Base-by-base conservation (phyloP, 2,888 invertebrate genomes). In the Leucania comma region DNA sequence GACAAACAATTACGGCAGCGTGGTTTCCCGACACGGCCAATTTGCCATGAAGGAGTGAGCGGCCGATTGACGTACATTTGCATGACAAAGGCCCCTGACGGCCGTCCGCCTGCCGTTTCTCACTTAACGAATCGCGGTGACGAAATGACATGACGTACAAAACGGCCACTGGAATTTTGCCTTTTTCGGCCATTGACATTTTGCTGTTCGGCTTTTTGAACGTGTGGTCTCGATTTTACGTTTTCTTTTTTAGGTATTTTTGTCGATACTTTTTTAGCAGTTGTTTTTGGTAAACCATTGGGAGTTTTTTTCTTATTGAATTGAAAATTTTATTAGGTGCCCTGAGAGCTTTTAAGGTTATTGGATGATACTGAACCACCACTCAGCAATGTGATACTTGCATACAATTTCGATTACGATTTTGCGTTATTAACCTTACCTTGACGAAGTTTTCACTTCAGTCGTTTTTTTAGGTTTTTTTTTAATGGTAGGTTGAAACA, bases 81-180 rank as follows among this genome's bases (percentile, higher is more conserved):
- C 88, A 88, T 88, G 74, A 85, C 88, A 88, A 88, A 88, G 81
- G 75, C 54, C 22, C 10, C 35, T 61, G 63, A 53, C 35, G 63
- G 50, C 71, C 46, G 35, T 14, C 29, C 48, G 17, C 22, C 42
- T 50, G 68, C 29, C 35, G 51, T 42, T 14, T 38, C 29, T 68
- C 68, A 66, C 77, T 75, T 80, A 54, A 64, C 75, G 50, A 50
- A 54, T 62, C 54, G 65, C 50, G 8, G 54, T 76, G 78, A 67
- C 72, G 57, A 62, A 68, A 69, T 70, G 71, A 75, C 71, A 29
- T 65, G 65, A 75, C 54, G 62, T 35, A 14, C 24, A 32, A 75
- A 66, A 75, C 20, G 48, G 80, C 61, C 12, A 26, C 53, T 53
- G 38, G 48, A 26, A 42, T 54, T 53, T 62, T 1, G 29, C 35